A percentile compares a stretch with the other conserved stretches of the same genome.
Conservation (phyloP, 2,113 vertebrate genomes). For the Barbus barbus region DNA sequence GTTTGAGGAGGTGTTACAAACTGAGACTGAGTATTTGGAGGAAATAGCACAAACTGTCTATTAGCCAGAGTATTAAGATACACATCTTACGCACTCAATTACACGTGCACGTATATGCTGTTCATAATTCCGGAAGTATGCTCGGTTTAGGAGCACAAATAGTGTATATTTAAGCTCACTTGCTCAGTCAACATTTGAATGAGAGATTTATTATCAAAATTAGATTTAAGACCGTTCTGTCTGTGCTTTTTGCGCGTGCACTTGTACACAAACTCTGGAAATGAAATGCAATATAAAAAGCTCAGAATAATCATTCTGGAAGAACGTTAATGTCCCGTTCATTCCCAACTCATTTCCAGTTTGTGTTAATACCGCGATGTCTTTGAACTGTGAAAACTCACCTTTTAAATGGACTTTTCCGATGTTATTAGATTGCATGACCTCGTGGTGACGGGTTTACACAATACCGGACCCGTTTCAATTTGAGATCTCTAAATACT, state of each 20-base stretch:
- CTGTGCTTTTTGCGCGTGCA: not conserved
- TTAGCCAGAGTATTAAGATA: conserved; percentile 35
- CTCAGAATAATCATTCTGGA: too few species aligned
- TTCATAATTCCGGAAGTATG: conserved; percentile 13
- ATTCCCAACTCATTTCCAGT: conserved; percentile 56
- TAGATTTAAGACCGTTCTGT: conserved; percentile 31
- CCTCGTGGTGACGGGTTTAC: conserved; percentile 71
- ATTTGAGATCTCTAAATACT: conserved; percentile 72
- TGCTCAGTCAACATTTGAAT: conserved; percentile 37
- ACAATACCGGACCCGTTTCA: conserved; percentile 68
- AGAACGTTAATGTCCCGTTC: conserved; percentile 53
- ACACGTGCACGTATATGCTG: conserved; percentile 10
- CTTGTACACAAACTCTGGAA: conserved; percentile 37
- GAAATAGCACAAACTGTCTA: conserved; percentile 37
- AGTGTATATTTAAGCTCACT: conserved; percentile 20
- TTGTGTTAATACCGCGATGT: conserved; percentile 58
- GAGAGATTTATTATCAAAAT: conserved; percentile 23
- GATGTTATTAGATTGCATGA: conserved; percentile 72
- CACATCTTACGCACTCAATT: conserved; percentile 6
- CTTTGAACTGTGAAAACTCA: conserved; percentile 62
- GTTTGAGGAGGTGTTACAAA: conserved; percentile 80
- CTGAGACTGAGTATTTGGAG: conserved; percentile 45
- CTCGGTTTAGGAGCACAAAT: conserved; percentile 17
- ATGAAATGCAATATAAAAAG: conserved; percentile 17
- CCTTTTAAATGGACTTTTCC: conserved; percentile 69